These are phyloP conservation scores for Gadopsis bispinosus DNA, from an alignment of 2,797 vertebrate genomes.

Conservation along the genomic window DNA sequence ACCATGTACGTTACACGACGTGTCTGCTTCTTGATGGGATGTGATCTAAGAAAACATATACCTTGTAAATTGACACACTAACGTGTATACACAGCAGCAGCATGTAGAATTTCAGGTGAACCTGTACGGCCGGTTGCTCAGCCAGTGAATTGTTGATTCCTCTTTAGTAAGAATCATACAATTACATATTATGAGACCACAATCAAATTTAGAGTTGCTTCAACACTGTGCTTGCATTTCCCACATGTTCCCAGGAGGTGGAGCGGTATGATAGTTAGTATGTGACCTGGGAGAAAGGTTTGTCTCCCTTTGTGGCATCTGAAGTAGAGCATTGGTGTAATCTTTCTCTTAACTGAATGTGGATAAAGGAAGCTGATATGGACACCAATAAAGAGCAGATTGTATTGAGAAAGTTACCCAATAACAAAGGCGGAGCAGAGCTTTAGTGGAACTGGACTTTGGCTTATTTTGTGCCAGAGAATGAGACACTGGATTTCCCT, in stretches of 20 bases:
- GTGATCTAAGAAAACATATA: background rate
- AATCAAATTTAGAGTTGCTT: too few species aligned
- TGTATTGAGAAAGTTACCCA: background rate
- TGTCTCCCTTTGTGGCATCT: background rate
- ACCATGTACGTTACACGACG: background rate
- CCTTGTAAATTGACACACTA: background rate
- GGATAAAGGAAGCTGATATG: background rate
- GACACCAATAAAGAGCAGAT: background rate
- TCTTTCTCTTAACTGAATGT: background rate
- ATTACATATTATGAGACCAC: constrained; percentile 1
- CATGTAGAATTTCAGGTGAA: background rate
- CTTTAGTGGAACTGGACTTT: background rate
- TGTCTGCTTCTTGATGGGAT: background rate
- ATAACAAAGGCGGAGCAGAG: background rate
- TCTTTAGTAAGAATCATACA: background rate
- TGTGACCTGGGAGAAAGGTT: too few species aligned
- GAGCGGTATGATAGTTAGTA: background rate
- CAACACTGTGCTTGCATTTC: background rate
- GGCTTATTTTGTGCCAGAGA: background rate
- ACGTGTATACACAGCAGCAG: background rate
- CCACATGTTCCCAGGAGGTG: constrained; percentile 38
- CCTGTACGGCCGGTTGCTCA: background rate
- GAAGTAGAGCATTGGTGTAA: background rate
- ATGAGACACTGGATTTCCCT: constrained; percentile 14
- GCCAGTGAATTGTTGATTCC: background rate